Evolutionary conservation across 2,113 vertebrate genomes (phyloP), one percentile per base, ranked within the genome.

Genomic region (Scytalopus superciliaris): DNA sequence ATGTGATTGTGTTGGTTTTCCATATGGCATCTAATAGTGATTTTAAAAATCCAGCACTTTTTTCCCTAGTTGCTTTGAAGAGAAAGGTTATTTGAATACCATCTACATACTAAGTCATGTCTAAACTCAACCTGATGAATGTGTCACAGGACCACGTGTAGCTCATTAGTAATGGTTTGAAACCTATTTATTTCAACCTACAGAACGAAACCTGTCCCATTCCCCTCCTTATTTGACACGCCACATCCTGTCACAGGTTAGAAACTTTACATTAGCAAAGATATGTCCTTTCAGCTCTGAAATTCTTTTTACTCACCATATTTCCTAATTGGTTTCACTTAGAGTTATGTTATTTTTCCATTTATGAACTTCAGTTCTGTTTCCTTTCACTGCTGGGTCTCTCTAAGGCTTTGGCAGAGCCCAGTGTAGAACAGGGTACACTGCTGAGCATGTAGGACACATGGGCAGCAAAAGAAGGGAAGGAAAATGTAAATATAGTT

Each of bases 361-460:
- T 37, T 49, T n/a, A 14, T 19, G 12, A 30, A 12, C 8, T 28
- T 35, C 2, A 14, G 13, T 68, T 70, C 52, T 56, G 23, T 45
- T 91, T 55, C 17, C 23, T 75, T 55, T 30, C 2, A 2, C 10
- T 39, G 17, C 30, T 14, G 0, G 28, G 5, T 69, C 39, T 18
- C 18, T 77, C 7, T 19, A 53, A 63, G 25, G 13, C 67, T 64
- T 77, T 49, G 14, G 8, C 23, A 52, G 50, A 40, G 14, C 24
- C 35, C 66, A 3, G 14, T 1, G 0, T 21, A 45, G n/a, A 14
- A 5, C 45, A 69, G 77, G n/a, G 6, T 44, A 9, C 12, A 23
- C 3, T 6, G 33, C 42, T 14, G 40, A 80, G 21, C 8, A 16
- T 2, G 12, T 25, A 21, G 7, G 1, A 0, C 9, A 3, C 3